Evolutionary conservation across 2,888 invertebrate genomes (phyloP).

Genomic region (Bellardia bayeri): DNA sequence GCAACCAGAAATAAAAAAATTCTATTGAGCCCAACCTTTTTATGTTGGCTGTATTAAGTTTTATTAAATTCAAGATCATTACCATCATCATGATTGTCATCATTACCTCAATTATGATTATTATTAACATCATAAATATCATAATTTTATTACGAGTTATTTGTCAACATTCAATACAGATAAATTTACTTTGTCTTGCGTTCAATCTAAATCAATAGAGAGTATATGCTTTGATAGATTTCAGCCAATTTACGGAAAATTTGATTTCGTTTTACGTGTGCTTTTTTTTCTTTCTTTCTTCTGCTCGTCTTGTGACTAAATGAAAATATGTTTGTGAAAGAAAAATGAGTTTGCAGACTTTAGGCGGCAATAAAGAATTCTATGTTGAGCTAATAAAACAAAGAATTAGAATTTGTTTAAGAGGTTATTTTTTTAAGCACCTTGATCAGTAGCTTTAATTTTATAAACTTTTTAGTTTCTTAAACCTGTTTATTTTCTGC

Average conservation of each 20-base stretch:
- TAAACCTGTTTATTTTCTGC: too few species aligned
- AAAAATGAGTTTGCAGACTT: background rate
- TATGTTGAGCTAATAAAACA: background rate
- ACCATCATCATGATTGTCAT: slow-evolving; percentile 25
- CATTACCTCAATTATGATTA: slow-evolving; percentile 1
- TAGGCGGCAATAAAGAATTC: background rate
- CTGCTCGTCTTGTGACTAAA: background rate
- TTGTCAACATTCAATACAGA: slow-evolving; percentile 63
- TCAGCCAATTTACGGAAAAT: slow-evolving; percentile 50
- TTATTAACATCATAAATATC: slow-evolving; percentile 56
- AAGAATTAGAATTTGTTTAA: background rate
- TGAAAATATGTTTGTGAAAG: background rate
- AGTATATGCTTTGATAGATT: slow-evolving; percentile 65
- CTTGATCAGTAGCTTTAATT: too few species aligned
- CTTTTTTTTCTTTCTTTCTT: background rate
- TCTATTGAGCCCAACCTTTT: background rate
- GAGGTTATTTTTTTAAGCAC: too few species aligned
- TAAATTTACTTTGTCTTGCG: slow-evolving; percentile 14
- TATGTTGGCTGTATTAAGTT: background rate
- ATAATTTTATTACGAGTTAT: slow-evolving; percentile 60
- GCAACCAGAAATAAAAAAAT: background rate
- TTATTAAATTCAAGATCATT: slow-evolving; percentile 36
- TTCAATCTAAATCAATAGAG: slow-evolving; percentile 68
- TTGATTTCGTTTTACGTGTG: slow-evolving; percentile 10
- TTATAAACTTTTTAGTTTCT: too few species aligned